Evolutionary conservation across 2,888 invertebrate species (phyloP), one percentile per base, ranked within the genome.

Genomic region (Argynnis bischoffii): DNA sequence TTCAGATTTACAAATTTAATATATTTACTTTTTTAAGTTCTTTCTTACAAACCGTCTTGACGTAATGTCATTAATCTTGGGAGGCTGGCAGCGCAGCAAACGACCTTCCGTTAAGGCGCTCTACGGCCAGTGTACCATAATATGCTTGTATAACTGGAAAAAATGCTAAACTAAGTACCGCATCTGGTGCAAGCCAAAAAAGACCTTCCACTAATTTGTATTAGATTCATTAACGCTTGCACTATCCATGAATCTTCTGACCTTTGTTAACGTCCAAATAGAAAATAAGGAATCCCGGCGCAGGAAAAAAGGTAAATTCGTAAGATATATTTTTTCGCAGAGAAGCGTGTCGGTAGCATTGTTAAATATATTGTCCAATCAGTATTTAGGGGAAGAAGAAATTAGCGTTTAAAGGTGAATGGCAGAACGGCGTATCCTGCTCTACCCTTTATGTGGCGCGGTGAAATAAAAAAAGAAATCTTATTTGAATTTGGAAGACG

Each of bases 281-380:
- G 85, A 86, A 87, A 88, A 88, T 87, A 87, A 88, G 88, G 81
- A 84, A 89, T 88, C 86, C 84, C 81, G 83, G 77, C 77, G 74
- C 73, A 82, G 84, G 83, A 86, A 88, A 86, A 85, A 81, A 87
- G 82, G 86, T 85, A 87, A 76, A 74, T 75, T 75, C 85, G 83
- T 83, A 88, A 89, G 88, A 89, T 88, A 84, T 90, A 90, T 90
- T 89, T 90, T 88, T 88, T 87, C 82, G 81, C 80, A 82, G 82
- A 86, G 86, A 80, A 86, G 85, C 86, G 85, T 89, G 88, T 87
- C 88, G 85, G 88, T 87, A 87, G 86, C 87, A 87, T 90, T 90
- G 89, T 90, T 91, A 90, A 91, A 92, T 92, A 92, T 91, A 91
- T 91, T 86, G 91, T 89, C 90, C 91, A 92, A 92, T 92, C 91